Evolutionary conservation across 2,797 vertebrate species (phyloP), one percentile per base, ranked within the genome.

Genomic region (Epinephelus coioides): DNA sequence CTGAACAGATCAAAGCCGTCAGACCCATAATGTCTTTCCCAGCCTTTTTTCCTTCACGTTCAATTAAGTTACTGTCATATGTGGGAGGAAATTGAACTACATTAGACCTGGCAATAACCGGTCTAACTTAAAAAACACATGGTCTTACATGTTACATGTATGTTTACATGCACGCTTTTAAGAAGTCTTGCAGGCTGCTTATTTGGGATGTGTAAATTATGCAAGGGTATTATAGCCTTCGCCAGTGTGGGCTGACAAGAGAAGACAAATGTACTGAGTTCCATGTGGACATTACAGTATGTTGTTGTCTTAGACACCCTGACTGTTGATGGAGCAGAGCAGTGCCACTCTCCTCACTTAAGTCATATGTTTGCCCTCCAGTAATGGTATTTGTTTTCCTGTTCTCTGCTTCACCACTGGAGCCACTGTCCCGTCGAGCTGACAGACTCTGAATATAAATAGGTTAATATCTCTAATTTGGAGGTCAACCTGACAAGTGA

Each of bases 31-130:
- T 93, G 86, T 85, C 79, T 94, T 95, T 93, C 75, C 88, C 92
- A 90, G 90, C 57, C 78, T 88, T 86, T 85, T 79, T 80, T 76
- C 66, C 75, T 87, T 81, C 61, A 85, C 40, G 59, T 94, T 92
- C 88, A 94, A 90, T 94, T 88, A 87, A 89, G 77, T 91, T 87
- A 85, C 79, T 89, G 78, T 94, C 86, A 89, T 87, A 82, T 76
- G 76, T 84, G 68, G 79, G 76, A 78, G 73, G 83, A 79, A 86
- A 85, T 53, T 70, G 49, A 79, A 87, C 79, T 76, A 86, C 80
- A 89, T 92, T 88, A 78, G 63, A 85, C 77, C 62, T 54, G 65
- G 83, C 67, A 88, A 79, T 76, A 77, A 75, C 65, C 11, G 14
- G 55, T 56, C 65, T 75, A 38, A 90, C 81, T 81, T 78, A 38